Percentiles rank a stretch among this genome's conserved stretches.
Conservation (phyloP, 2,888 invertebrate species). For the Eustalomyia histrio region DNA sequence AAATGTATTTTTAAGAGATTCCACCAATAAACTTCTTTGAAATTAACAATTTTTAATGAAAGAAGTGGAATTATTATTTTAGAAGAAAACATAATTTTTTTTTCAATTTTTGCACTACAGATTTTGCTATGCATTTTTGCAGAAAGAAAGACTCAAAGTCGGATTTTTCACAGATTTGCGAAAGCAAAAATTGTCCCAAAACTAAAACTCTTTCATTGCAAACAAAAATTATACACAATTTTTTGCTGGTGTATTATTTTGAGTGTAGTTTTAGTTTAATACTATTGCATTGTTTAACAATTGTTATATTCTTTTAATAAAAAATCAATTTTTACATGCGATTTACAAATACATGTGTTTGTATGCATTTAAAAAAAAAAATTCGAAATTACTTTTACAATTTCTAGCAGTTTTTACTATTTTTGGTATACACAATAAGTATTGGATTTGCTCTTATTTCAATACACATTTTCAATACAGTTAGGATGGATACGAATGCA, state of each 20-base stretch:
- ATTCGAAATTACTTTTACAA: slow-evolving; percentile 19
- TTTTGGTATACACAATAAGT: slow-evolving; percentile 24
- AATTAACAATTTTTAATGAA: too few relatives aligned
- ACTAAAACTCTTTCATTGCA: too few relatives aligned
- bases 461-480: background rate
- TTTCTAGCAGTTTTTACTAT: slow-evolving; percentile 34
- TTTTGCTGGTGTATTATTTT: background rate
- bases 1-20: too few relatives aligned
- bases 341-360: background rate
- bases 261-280: background rate
- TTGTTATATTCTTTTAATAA: background rate
- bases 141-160: too few relatives aligned
- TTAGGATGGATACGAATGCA: slow-evolving; percentile 48
- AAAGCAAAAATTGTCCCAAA: too few relatives aligned
- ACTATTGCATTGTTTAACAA: background rate
- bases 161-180: too few relatives aligned
- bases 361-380: background rate
- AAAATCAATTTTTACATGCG: background rate
- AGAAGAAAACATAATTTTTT: too few relatives aligned
- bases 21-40: too few relatives aligned
- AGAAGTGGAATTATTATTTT: too few relatives aligned
- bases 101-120: too few relatives aligned
- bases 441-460: slow-evolving; percentile 19
- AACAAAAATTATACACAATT: too few relatives aligned
- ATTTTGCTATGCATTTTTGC: too few relatives aligned